Evolutionary conservation across 1,140 invertebrate genomes (phyloP), one percentile per base, ranked within the genome.

Genomic region (Oncopeltus fasciatus): DNA sequence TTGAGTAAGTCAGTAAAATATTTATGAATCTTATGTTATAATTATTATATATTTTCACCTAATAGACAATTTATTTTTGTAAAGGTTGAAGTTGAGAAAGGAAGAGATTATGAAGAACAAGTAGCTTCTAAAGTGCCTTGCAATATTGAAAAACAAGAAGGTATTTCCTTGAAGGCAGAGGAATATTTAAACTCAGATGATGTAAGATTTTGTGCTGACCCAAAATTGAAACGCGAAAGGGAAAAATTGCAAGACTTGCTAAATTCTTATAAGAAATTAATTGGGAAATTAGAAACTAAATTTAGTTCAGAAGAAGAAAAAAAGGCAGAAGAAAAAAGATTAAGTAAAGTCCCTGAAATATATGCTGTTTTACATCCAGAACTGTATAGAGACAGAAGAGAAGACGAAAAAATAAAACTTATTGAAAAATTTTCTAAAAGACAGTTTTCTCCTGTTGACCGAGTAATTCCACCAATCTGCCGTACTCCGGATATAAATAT

Each of bases 331-430:
- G 29, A 57, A 46, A 44, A 53, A 57, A 62, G 33, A 33, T 57
- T 27, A 21, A 16, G 5, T 16, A 38, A 53, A 44, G 24, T 53
- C 27, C 31, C 61, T n/a, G 61, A 62, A 44, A 62, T 62, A 8
- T 26, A 57, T n/a, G 61, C 61, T 21, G 20, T 62, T 9, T 53
- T 62, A 2, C 51, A 62, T n/a, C 61, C 61, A n/a, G 61, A 62
- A 44, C 33, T 62, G 16, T 62, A 62, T 38, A 62, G 46, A 47
- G 57, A 62, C 24, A n/a, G 14, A 46, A 33, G 61, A 16, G 61
- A 62, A 57, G 61, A 62, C 20, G 61, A 62, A 51, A 62, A 62
- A 20, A 44, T n/a, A 16, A 33, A 44, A 56, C 53, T 62, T 24
- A 62, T 62, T 28, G 20, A 21, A 24, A 62, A 62, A 21, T 62